Base-by-base conservation (phyloP, 2,888 invertebrate species). In the Chrysomela aeneicollis region DNA sequence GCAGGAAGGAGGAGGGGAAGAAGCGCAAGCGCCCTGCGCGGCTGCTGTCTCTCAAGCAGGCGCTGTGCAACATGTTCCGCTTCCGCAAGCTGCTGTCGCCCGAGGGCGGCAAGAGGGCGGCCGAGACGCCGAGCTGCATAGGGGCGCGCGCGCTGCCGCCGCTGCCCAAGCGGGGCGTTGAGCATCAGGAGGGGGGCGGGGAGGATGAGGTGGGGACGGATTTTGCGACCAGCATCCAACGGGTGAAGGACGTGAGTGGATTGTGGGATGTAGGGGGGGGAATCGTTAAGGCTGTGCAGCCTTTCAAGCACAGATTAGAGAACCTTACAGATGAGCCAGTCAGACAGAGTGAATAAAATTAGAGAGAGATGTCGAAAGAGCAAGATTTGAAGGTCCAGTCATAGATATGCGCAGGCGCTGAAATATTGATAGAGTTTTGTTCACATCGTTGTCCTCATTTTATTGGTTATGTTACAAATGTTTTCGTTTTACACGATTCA, bases 191-290 rank as follows among this genome's bases (percentile, higher is more conserved):
- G 21, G 61, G 67, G 46, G 68, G 64, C 17, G 68, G 69, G 6
- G 79, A 77, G 3, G 79, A 76, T 19, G 82, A 82, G 66, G 83
- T 81, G 65, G 74, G 85, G 0, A 88, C 92, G 83, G 95, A 95
- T 82, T 95, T 95, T 82, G 93, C 95, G 46, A 92, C 93, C 26
- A 95, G 94, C 74, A 94, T 96, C 78, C 93, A 95, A 81, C 93
- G 92, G 87, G 95, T 96, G 59, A 95, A 95, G 87, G 94, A 95
- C 85, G 95, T 95, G 85, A 88, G 92, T 88, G 37, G 21, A 26
- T 66, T 63, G n/a, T n/a, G n/a, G n/a, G 19, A 21, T 62, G 19
- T 26, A 32, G 53, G 30, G n/a, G n/a, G n/a, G n/a, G n/a, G n/a
- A n/a, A n/a, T n/a, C n/a, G n/a, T n/a, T n/a, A n/a, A n/a, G n/a